phyloP scores from a whole-genome alignment of 2,113 vertebrate genomes.

The Pagrus major region DNA sequence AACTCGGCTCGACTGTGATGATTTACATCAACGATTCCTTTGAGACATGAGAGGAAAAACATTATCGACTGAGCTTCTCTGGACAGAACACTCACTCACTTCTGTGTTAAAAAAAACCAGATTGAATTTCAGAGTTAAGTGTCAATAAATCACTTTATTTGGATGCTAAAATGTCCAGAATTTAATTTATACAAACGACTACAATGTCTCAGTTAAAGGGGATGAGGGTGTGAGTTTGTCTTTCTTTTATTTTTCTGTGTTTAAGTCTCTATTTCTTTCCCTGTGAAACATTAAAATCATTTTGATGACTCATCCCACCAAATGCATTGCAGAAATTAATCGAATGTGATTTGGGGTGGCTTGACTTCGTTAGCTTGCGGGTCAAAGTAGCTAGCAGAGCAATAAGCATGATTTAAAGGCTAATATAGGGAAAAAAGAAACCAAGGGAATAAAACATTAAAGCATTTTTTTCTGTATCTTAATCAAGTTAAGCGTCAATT shows the following conservation, averaged over 20 bases:
- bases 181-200: background rate
- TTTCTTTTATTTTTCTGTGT: background rate
- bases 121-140: background rate
- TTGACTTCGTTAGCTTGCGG: no score
- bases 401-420: no score
- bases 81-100: background rate
- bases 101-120: background rate
- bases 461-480: no score
- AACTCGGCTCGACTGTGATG: background rate
- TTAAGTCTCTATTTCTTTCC: background rate
- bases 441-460: no score
- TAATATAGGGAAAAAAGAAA: no score
- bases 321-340: no score
- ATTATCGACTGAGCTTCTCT: background rate
- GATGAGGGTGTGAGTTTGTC: background rate
- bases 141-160: background rate
- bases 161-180: background rate
- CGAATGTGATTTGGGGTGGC: no score
- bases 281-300: background rate
- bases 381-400: no score
- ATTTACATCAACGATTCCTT: background rate
- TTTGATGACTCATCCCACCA: slow-evolving; percentile 8
- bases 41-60: background rate
- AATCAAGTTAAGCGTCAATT: no score
- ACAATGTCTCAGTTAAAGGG: background rate